Base-by-base conservation (phyloP, 64 coral and sea anemone species). In the Stichodactyla mertensii region DNA sequence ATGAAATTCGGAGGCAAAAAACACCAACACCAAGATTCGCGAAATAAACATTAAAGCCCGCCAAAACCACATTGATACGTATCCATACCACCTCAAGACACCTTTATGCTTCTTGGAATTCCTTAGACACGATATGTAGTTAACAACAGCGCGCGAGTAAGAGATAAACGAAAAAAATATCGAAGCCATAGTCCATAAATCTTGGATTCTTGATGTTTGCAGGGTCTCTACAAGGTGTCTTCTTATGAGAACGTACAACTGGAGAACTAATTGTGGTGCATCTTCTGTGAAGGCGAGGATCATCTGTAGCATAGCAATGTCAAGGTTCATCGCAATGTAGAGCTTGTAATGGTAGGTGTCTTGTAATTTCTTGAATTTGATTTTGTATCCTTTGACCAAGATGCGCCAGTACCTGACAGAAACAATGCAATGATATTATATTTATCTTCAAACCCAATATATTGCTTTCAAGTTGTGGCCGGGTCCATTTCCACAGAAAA, bases 251-350 rank as follows among this genome's bases (percentile, higher is more conserved):
- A 96, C 71, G 56, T 96, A 96, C 22, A 96, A 84, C 80, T 96
- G 94, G 6, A 92, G 85, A 64, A 96, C 91, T 23, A 96, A 91
- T 54, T 96, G 94, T 0, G 94, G 94, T 10, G 88, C 94, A 28
- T 96, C 94, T 79, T 96, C 94, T 20, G 91, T 96, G 10, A 92
- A 96, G 0, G 94, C 94, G 6, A 96, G 61, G 45, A 96, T 93
- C 94, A 96, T 96, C 51, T 96, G 94, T 26, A 96, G 52, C 82
- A 96, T 88, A 0, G 88, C 91, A 10, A 71, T 14, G 58, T 96
- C 94, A 0, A 96, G 91, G 66, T 96, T 93, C 78, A 92, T 83
- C 2, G 94, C 85, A 23, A 96, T 92, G 52, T 83, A 92, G 11
- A 93, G 20, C 57, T 96, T 64, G 78, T 93, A 87, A 52, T 96